Conservation (phyloP, 2,113 vertebrate genomes). For the Malurus elegans region DNA sequence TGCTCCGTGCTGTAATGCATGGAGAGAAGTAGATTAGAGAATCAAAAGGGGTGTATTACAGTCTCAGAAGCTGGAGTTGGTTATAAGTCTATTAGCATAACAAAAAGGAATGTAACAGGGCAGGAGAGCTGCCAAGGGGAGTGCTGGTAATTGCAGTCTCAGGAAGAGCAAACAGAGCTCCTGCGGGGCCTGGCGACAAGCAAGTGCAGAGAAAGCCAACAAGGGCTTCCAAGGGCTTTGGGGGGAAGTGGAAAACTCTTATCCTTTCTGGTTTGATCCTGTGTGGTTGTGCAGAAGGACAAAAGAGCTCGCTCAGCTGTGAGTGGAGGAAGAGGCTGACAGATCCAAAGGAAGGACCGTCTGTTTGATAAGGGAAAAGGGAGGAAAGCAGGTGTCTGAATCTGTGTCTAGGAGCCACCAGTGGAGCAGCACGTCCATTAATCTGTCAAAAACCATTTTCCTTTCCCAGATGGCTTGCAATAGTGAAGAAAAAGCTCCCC, state of each 20-base stretch:
- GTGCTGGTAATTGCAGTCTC: background rate
- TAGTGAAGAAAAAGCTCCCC: background rate
- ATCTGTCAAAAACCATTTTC: background rate
- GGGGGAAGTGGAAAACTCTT: background rate
- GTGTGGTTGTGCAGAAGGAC: background rate
- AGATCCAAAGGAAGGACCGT: background rate
- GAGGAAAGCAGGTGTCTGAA: background rate
- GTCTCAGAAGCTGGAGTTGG: constrained; percentile 41
- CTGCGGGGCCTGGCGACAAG: background rate
- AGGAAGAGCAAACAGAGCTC: constrained; percentile 47
- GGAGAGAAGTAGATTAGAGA: constrained; percentile 38
- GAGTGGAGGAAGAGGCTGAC: background rate
- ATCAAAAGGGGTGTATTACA: constrained; percentile 24
- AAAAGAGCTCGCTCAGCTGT: background rate
- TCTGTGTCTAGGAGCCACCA: background rate
- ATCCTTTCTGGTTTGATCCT: constrained; percentile 15
- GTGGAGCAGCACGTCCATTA: accelerated
- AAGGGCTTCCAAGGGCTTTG: constrained; percentile 27
- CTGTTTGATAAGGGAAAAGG: background rate
- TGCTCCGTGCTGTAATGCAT: background rate
- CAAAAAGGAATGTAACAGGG: constrained; percentile 50
- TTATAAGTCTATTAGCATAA: constrained; percentile 61
- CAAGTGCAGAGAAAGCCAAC: background rate
- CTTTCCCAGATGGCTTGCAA: background rate
- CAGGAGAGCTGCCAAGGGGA: constrained; percentile 31